Evolutionary conservation across 1,140 invertebrate genomes (phyloP).

Genomic region (Drosophila persimilis): DNA sequence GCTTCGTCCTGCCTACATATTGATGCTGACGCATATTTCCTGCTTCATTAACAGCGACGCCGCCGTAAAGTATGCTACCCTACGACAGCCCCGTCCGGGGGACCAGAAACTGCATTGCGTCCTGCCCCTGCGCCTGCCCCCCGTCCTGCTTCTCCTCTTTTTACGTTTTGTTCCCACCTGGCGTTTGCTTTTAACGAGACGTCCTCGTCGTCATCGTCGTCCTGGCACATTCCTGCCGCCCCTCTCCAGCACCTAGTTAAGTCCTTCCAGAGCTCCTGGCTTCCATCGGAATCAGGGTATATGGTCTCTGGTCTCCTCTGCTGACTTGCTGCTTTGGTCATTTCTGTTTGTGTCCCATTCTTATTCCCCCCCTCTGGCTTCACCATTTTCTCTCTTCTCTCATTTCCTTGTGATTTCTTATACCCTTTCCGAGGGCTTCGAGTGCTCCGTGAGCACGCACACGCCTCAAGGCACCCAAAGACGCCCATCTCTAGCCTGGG

Average conservation of each 20-base stretch:
- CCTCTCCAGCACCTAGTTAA: constrained; percentile 25
- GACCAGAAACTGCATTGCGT: constrained; percentile 50
- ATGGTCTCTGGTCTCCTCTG: constrained; percentile 3
- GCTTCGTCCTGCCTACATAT: constrained; percentile 41
- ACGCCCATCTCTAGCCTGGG: too few relatives aligned
- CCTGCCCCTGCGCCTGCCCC: constrained; percentile 31
- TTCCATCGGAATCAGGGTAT: constrained; percentile 13
- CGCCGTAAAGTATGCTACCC: constrained; percentile 68
- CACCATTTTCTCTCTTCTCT: neutral
- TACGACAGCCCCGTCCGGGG: constrained; percentile 14
- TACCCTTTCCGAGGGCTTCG: neutral
- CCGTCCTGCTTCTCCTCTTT: constrained; percentile 12
- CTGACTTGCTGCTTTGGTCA: constrained; percentile 36
- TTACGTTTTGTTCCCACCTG: constrained; percentile 34
- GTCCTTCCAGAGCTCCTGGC: constrained; percentile 40
- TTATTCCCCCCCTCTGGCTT: neutral
- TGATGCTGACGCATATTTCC: constrained; percentile 77
- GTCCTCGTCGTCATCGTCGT: constrained; percentile 19
- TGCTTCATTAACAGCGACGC: constrained; percentile 70
- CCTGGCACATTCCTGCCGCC: neutral
- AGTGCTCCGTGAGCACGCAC: too few relatives aligned
- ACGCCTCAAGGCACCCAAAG: too few relatives aligned
- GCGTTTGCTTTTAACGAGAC: constrained; percentile 69
- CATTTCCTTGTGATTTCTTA: constrained; percentile 7
- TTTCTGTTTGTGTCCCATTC: constrained; percentile 26